A percentile compares a stretch with the other conserved stretches of the same genome.
phyloP scores from a whole-genome alignment of 2,797 vertebrate genomes.

The Epinephelus malabaricus region DNA sequence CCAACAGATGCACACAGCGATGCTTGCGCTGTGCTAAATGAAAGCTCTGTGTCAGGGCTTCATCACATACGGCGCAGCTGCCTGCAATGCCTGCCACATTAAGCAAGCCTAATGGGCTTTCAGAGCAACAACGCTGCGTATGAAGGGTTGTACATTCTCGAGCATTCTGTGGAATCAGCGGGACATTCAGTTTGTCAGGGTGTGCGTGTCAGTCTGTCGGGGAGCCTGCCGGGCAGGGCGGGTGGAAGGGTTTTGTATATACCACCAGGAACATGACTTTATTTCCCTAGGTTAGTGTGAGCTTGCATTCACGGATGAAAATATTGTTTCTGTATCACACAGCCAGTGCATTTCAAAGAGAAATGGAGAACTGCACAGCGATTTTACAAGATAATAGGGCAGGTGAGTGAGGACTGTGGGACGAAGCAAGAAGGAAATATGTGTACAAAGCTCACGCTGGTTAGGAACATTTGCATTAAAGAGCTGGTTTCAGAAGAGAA shows the following conservation, averaged over 20 bases:
- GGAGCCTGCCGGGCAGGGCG: constrained; percentile 11
- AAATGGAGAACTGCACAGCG: constrained; percentile 24
- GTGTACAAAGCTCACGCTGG: constrained; percentile 63
- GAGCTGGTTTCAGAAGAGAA: constrained; percentile 64
- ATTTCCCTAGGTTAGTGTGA: constrained; percentile 27
- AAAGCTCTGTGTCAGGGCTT: constrained; percentile 78
- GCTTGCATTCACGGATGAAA: constrained; percentile 25
- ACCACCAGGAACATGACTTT: constrained; percentile 10
- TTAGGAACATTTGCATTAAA: constrained; percentile 61
- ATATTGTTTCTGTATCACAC: constrained; percentile 20
- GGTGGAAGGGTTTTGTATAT: constrained; percentile 22
- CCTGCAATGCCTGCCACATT: constrained; percentile 79
- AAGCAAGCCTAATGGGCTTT: constrained; percentile 80
- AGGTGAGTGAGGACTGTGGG: constrained; percentile 27
- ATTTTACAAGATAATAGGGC: constrained; percentile 57
- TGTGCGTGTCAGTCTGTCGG: constrained; percentile 56
- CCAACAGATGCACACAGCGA: constrained; percentile 32
- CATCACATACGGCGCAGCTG: constrained; percentile 74
- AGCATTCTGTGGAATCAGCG: constrained; percentile 69
- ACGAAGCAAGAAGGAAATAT: constrained; percentile 20
- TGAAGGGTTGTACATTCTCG: constrained; percentile 58
- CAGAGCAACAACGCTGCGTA: constrained; percentile 58
- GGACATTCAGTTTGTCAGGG: constrained; percentile 67
- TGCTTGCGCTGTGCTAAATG: constrained; percentile 70
- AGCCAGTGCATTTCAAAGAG: constrained; percentile 31